phyloP scores from a whole-genome alignment of 2,113 vertebrate species.

The Hemiscyllium ocellatum region DNA sequence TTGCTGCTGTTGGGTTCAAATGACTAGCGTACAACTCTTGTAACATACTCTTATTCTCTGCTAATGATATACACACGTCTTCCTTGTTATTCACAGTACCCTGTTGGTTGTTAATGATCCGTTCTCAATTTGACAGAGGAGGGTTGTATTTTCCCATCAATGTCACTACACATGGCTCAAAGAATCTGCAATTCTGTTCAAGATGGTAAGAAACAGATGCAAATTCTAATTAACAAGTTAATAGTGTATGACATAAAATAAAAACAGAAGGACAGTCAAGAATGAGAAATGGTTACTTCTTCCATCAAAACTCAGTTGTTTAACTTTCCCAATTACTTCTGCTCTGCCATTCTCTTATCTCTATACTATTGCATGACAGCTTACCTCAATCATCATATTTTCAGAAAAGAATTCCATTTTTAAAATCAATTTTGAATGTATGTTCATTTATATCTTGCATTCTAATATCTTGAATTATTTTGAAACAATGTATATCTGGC shows the following conservation, averaged over 20 bases:
- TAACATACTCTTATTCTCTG: not conserved
- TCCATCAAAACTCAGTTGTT: not conserved
- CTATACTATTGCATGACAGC: not conserved
- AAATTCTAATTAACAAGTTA: conserved; percentile 7
- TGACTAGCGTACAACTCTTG: not conserved
- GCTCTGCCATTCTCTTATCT: not conserved
- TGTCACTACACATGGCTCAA: not conserved
- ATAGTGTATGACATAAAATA: not conserved
- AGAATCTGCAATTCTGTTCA: conserved; percentile 5
- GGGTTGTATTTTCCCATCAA: not conserved
- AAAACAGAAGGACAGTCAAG: not conserved
- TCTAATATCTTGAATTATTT: not conserved
- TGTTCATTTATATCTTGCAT: not conserved
- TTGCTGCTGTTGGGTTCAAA: not conserved
- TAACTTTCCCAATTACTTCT: not conserved
- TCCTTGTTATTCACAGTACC: not conserved
- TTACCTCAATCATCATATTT: not conserved
- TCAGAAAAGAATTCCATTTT: not conserved
- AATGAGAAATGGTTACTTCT: not conserved
- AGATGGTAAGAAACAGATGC: not conserved
- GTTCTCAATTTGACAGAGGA: not conserved
- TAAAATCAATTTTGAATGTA: not conserved
- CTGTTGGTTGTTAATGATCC: not conserved
- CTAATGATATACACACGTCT: not conserved
- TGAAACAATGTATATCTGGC: not conserved